phyloP scores from a whole-genome alignment of 2,888 invertebrate species.

The Polymixis lichenea region DNA sequence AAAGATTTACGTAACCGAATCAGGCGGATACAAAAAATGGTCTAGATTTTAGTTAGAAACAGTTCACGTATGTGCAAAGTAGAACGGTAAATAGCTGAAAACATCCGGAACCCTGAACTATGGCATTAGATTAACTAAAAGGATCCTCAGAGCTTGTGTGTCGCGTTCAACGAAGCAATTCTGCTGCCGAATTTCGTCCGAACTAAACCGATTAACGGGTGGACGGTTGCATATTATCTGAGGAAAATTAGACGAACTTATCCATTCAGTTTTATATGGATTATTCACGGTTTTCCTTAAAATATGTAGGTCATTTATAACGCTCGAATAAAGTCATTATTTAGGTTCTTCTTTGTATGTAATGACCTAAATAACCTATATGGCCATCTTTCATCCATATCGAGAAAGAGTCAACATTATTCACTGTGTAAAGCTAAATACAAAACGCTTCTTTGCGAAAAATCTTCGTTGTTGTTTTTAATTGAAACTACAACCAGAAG shows the following conservation, averaged over 20 bases:
- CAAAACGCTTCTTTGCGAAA: conserved; percentile 1
- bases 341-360: conserved; percentile 3
- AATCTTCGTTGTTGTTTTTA: background rate
- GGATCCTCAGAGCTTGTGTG: conserved; percentile 61
- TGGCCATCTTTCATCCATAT: conserved; percentile 26
- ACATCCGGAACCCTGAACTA: conserved; percentile 39
- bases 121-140: conserved; percentile 57
- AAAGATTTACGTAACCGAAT: conserved; percentile 1
- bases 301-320: conserved; percentile 41
- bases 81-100: conserved; percentile 53
- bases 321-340: conserved; percentile 26
- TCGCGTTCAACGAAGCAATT: conserved; percentile 60
- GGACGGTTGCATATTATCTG: conserved; percentile 59
- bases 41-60: conserved; percentile 31
- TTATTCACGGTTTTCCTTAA: conserved; percentile 32
- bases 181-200: conserved; percentile 62
- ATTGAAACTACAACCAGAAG: conserved; percentile 17
- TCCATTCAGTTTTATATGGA: conserved; percentile 45
- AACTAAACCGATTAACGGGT: conserved; percentile 72
- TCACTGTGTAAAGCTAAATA: conserved; percentile 6
- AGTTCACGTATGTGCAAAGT: conserved; percentile 44
- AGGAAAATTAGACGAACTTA: conserved; percentile 56
- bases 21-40: conserved; percentile 8
- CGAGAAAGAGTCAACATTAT: conserved; percentile 7
- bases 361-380: conserved; percentile 23